Evolutionary conservation across 2,888 invertebrate species (phyloP), one percentile per base, ranked within the genome.

Genomic region (Allacma fusca): DNA sequence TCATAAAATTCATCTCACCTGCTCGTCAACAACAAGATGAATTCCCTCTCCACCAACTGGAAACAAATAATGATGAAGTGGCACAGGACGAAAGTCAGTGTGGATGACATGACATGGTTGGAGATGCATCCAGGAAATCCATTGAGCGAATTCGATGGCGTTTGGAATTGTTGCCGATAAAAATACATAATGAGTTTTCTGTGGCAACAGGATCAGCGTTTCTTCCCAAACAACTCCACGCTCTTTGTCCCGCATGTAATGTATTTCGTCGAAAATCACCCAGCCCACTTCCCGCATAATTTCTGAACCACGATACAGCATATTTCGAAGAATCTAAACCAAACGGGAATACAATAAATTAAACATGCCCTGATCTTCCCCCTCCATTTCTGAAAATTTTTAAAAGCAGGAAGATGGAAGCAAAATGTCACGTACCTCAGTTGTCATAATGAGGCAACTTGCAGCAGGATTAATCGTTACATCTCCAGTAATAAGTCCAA

Each of bases 191-290:
- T 97, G 97, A 0, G 99, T 98, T 86, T 96, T 97, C 86, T 98
- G 97, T 0, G 98, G 98, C 57, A 99, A 88, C 43, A 99, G 89
- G 85, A 99, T 99, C 44, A 99, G 90, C 0, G 98, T 98, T 89
- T 99, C 99, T 89, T 98, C 97, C 99, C 99, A 99, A 0, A 99
- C 98, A 12, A 99, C 98, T 72, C 99, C 99, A 86, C 99, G 91
- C 87, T 99, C 98, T 88, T 98, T 98, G 86, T 99, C 98, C 85
- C 99, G 91, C 99, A 99, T 99, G 87, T 99, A 99, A 88, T 99
- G 99, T 85, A 99, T 99, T 88, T 99, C 99, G 86, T 99, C 99
- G 88, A 99, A 99, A 75, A 99, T 90, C 0, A 99, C 99, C 99
- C 99, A 99, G 71, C 98, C 98, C 0, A 99, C 98, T 90, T 99